These are phyloP conservation scores for Valencia hispanica DNA, from an alignment of 2,797 vertebrate species.

Conservation along the genomic window DNA sequence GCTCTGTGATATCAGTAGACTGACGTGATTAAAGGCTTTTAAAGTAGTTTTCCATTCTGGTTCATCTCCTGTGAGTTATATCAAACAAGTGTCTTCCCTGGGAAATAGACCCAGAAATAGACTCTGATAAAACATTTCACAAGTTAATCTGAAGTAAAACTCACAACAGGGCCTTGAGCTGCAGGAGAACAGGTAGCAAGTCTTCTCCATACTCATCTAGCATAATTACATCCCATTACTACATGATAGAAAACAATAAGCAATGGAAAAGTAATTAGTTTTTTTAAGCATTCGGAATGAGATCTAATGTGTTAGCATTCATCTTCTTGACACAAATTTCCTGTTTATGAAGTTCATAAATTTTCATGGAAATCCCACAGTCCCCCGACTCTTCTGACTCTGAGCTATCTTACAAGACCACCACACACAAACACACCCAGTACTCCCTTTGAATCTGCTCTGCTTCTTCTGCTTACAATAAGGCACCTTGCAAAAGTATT, in stretches of 20 bases:
- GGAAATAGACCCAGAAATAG: slow-evolving; percentile 28
- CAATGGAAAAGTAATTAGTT: neutral
- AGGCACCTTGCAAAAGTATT: neutral
- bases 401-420: neutral
- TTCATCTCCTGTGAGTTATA: slow-evolving; percentile 16
- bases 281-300: neutral
- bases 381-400: neutral
- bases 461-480: neutral
- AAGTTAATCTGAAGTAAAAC: neutral
- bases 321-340: slow-evolving; percentile 11
- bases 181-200: neutral
- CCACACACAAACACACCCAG: neutral
- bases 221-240: neutral
- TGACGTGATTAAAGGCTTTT: slow-evolving; percentile 4
- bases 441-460: neutral
- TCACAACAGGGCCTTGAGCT: slow-evolving; percentile 3
- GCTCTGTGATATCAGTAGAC: slow-evolving; percentile 1
- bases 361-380: neutral
- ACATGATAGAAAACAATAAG: neutral
- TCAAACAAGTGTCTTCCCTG: neutral
- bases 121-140: slow-evolving; percentile 12
- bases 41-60: slow-evolving; percentile 17
- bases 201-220: neutral
- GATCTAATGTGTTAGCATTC: neutral
- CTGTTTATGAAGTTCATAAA: neutral